Evolutionary conservation across 2,797 vertebrate genomes (phyloP).

Genomic region (Phataginus tetradactyla): DNA sequence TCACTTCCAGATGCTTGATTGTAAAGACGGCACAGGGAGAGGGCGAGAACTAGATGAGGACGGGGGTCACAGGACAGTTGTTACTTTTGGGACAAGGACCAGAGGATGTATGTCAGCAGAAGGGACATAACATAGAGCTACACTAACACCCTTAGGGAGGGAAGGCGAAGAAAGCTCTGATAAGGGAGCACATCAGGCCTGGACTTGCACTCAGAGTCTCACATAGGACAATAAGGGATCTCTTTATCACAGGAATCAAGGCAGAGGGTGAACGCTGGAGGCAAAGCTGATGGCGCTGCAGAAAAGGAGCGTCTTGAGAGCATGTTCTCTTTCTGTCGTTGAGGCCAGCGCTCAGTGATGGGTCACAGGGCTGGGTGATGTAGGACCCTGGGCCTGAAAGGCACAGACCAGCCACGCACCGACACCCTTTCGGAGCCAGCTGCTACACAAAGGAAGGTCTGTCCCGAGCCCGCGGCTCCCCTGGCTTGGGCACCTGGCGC

Average conservation of each 20-base stretch:
- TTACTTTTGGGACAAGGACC: neutral
- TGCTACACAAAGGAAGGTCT: neutral
- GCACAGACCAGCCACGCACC: neutral
- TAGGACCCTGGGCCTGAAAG: neutral
- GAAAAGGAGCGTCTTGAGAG: neutral
- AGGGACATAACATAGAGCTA: neutral
- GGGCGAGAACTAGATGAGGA: neutral
- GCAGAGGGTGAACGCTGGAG: neutral
- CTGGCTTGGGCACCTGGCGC: neutral
- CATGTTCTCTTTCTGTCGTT: neutral
- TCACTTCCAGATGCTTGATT: neutral
- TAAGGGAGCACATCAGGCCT: neutral
- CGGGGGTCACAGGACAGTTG: neutral
- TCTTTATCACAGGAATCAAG: neutral
- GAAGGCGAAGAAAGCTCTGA: neutral
- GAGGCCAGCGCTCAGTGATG: neutral
- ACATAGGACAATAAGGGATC: neutral
- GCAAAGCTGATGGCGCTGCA: neutral
- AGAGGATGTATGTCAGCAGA: neutral
- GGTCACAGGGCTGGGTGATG: neutral
- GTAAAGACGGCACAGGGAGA: neutral
- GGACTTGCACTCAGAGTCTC: neutral
- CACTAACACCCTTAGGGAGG: neutral
- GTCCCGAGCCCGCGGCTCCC: neutral
- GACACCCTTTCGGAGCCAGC: neutral